Evolutionary conservation across 2,888 invertebrate species (phyloP), one percentile per base, ranked within the genome.

Genomic region (Drosophila borealis): DNA sequence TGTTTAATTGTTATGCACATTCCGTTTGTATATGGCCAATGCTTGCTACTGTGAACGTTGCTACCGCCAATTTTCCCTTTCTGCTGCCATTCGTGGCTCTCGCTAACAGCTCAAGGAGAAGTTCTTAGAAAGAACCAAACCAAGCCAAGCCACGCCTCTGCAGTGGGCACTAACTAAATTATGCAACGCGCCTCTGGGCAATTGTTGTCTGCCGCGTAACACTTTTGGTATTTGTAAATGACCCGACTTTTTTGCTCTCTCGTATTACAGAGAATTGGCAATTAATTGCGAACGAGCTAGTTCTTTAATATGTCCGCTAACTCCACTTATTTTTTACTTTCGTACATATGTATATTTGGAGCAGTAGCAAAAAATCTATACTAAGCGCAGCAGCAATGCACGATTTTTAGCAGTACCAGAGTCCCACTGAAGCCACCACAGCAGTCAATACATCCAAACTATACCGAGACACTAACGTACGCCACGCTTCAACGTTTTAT

Each of bases 1-100:
- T 25, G 45, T 69, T 82, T 60, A 69, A 68, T 78, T 74, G 60
- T 77, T 57, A 61, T 72, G 70, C 70, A 71, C 85, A 81, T 85
- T 81, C 76, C 81, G 45, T 37, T 65, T 76, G 55, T 54, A 39
- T 62, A 45, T 56, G 49, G 48, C 60, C 63, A 70, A 69, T 55
- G 17, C 60, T 49, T 45, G 29, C 53, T 25, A 33, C 56, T 62
- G 37, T 33, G 51, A 36, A 21, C 44, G 11, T 49, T 53, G 44
- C 29, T 37, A 36, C 41, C 14, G 14, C 17, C 37, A 39, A 36
- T 39, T 51, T 46, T 29, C 65, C 21, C 33, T 50, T 70, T 63
- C 41, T 60, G 53, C 48, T 54, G 57, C 14, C 19, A 21, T 61
- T 77, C 54, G 60, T 55, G 37, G 3, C 51, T 73, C 53, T 73